Conservation (phyloP, 1,140 invertebrate species). For the Agrypnia vestita region DNA sequence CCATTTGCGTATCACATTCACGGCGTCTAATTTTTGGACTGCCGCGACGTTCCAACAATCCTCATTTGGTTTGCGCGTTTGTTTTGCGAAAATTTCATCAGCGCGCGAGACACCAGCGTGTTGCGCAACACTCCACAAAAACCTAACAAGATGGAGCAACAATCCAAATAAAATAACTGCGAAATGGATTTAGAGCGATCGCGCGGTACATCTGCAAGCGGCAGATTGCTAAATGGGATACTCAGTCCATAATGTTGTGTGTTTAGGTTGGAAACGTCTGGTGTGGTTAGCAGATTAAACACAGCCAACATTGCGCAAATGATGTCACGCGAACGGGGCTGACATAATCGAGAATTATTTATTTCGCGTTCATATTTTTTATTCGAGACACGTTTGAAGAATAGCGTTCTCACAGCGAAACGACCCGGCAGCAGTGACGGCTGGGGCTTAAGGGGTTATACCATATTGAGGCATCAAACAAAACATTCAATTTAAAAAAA, state of each 20-base stretch:
- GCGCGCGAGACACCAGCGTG: not conserved
- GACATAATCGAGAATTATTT: conserved; percentile 37
- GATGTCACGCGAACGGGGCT: conserved; percentile 15
- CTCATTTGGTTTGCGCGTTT: too few relatives aligned
- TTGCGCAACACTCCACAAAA: conserved; percentile 11
- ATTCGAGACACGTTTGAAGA: conserved; percentile 11
- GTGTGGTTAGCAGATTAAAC: not conserved
- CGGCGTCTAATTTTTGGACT: too few relatives aligned
- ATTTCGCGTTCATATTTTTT: conserved; percentile 2
- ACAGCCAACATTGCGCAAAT: not conserved
- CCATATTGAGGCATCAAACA: too few relatives aligned
- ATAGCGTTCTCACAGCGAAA: too few relatives aligned
- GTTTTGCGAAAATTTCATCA: conserved; percentile 17
- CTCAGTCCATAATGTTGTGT: not conserved
- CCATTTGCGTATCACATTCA: too few relatives aligned
- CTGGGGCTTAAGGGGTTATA: too few relatives aligned
- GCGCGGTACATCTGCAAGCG: not conserved
- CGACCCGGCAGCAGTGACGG: too few relatives aligned
- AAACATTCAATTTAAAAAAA: too few relatives aligned
- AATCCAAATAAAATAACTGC: not conserved
- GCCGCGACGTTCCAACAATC: not conserved
- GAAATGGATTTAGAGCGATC: too few relatives aligned
- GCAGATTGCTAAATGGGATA: conserved; percentile 6
- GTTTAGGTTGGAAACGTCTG: not conserved
- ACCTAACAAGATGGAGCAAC: not conserved